Evolutionary conservation across 2,797 vertebrate species (phyloP).

Genomic region (Neoniphon sammara): DNA sequence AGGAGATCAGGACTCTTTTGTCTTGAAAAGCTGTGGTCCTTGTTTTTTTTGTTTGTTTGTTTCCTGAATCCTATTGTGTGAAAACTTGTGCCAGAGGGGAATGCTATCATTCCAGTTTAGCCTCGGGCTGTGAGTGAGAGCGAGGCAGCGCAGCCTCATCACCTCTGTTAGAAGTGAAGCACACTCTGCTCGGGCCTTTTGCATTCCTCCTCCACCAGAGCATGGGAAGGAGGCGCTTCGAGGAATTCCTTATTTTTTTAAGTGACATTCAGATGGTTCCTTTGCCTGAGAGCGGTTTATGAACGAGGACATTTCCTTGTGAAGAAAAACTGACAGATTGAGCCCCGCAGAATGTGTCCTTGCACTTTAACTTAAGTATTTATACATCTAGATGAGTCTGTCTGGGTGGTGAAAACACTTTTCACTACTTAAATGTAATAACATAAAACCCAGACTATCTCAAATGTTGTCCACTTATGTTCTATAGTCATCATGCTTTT

Average conservation of each 20-base stretch:
- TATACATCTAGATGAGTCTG: neutral
- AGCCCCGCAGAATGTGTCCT: neutral
- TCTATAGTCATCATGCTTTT: neutral
- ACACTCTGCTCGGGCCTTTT: conserved; percentile 58
- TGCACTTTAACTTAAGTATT: conserved; percentile 13
- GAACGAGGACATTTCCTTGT: conserved; percentile 50
- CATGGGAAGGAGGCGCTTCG: conserved; percentile 56
- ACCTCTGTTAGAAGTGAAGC: conserved; percentile 62
- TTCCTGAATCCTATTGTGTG: conserved; percentile 62
- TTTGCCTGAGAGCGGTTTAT: conserved; percentile 44
- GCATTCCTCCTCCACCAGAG: conserved; percentile 67
- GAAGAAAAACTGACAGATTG: conserved; percentile 12
- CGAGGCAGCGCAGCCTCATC: conserved; percentile 52
- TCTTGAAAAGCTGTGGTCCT: conserved; percentile 52
- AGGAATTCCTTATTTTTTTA: conserved; percentile 67
- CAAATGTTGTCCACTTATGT: neutral
- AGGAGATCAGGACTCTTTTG: conserved; percentile 41
- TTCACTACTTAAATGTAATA: neutral
- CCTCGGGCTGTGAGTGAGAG: conserved; percentile 25
- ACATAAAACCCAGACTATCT: conserved; percentile 2
- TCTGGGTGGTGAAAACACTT: neutral
- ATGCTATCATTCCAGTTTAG: conserved; percentile 74
- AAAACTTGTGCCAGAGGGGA: conserved; percentile 60
- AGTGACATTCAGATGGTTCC: conserved; percentile 49
- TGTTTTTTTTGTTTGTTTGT: conserved; percentile 1